Percentiles rank a stretch among this genome's conserved stretches.
Evolutionary conservation across 37 sponge, comb jelly and placozoan genomes (phyloP).

Genomic region (Beroe forskalii): DNA sequence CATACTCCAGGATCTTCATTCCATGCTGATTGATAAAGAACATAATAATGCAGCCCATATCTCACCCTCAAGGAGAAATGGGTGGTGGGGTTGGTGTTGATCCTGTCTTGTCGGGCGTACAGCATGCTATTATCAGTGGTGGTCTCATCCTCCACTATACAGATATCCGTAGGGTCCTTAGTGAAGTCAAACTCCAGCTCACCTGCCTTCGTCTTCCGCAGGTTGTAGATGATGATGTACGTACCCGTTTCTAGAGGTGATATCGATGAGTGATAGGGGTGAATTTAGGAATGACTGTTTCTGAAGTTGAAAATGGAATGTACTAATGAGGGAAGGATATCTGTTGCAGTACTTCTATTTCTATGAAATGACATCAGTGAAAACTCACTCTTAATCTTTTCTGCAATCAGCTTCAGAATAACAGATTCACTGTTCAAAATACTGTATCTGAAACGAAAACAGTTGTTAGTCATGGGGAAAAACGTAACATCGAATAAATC

Average conservation of each 20-base stretch:
- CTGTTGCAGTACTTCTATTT: too few relatives aligned
- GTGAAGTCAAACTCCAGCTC: slow-evolving; percentile 58
- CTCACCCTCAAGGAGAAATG: slow-evolving; percentile 9
- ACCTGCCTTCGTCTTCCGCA: background rate
- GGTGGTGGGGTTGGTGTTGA: slow-evolving; percentile 59
- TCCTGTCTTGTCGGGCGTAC: slow-evolving; percentile 21
- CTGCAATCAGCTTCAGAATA: background rate
- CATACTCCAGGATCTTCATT: too few relatives aligned
- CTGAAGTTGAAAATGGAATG: too few relatives aligned
- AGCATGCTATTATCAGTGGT: slow-evolving; percentile 27
- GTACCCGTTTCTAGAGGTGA: slow-evolving; percentile 52
- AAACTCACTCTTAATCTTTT: slow-evolving; percentile 31
- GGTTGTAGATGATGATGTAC: slow-evolving; percentile 57
- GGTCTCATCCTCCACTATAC: slow-evolving; percentile 42
- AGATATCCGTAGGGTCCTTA: slow-evolving; percentile 17
- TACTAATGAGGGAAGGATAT: too few relatives aligned
- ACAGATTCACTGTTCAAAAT: background rate
- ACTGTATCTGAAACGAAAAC: slow-evolving; percentile 16
- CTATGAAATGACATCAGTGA: too few relatives aligned
- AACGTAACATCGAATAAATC: too few relatives aligned
- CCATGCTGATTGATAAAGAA: too few relatives aligned
- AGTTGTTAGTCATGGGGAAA: background rate
- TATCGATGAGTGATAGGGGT: background rate
- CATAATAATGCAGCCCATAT: too few relatives aligned
- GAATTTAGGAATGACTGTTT: too few relatives aligned